These are phyloP conservation scores for Zaprionus davidi DNA, from an alignment of 1,140 invertebrate species.

Conservation along the genomic window DNA sequence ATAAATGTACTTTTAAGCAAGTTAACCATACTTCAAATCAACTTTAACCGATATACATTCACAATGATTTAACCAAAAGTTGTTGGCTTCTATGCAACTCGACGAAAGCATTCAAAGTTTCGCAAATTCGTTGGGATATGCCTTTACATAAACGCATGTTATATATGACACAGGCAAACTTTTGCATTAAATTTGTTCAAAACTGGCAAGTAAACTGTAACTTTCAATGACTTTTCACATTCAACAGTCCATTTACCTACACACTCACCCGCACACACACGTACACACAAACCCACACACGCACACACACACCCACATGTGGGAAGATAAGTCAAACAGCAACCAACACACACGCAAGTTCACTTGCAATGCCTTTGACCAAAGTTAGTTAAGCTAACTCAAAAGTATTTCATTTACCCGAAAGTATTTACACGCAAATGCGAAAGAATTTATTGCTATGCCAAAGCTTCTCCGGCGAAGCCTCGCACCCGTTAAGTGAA, in stretches of 20 bases:
- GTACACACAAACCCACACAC: background rate
- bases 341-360: constrained; percentile 19
- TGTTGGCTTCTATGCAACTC: constrained; percentile 35
- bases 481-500: background rate
- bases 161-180: constrained; percentile 52
- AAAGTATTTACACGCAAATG: constrained; percentile 27
- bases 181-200: constrained; percentile 57
- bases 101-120: constrained; percentile 45
- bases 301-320: background rate
- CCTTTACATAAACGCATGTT: constrained; percentile 46
- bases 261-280: constrained; percentile 15
- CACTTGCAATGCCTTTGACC: constrained; percentile 40
- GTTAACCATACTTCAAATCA: constrained; percentile 33
- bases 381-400: constrained; percentile 32
- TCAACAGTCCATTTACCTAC: constrained; percentile 60
- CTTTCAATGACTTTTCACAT: constrained; percentile 73
- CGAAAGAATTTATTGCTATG: constrained; percentile 1
- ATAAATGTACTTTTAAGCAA: constrained; percentile 1
- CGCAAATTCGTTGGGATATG: constrained; percentile 28
- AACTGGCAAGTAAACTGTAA: constrained; percentile 66
- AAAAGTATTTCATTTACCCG: constrained; percentile 22
- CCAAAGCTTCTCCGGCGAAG: background rate
- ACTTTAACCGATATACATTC: constrained; percentile 32
- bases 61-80: constrained; percentile 36
- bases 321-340: constrained; percentile 33